Evolutionary conservation across 2,797 vertebrate genomes (phyloP), one percentile per base, ranked within the genome.

Genomic region (Argya squamiceps): DNA sequence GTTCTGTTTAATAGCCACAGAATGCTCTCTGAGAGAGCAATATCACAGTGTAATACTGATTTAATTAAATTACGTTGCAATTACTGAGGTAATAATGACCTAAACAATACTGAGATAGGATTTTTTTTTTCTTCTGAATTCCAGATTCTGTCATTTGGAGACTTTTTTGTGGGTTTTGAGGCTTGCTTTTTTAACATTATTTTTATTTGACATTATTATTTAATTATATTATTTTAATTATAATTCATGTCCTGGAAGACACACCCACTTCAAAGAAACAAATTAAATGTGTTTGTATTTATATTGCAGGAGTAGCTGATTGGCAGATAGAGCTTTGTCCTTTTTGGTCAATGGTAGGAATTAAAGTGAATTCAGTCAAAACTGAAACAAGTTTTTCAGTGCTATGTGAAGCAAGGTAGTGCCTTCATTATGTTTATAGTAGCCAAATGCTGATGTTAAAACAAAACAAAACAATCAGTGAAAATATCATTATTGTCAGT

Each of bases 91-190:
- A 80, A 64, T 59, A 50, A 55, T 20, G 17, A 58, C 36, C 19
- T 36, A 77, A 86, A 64, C 6, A 44, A 84, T 34, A 55, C 2
- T 30, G 37, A 21, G 4, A 4, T 3, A 52, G 23, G 26, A 80
- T 36, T 49, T 62, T 23, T 3, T 56, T 77, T 63, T 59, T 73
- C 63, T 60, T 22, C 32, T 86, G 15, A 84, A 16, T 36, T 67
- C 23, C 19, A 41, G 24, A 21, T 3, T 11, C 32, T 9, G 21
- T 52, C 24, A 8, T 22, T 30, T 0, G 1, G 10, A 60, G 14
- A 24, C 4, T 36, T 62, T 29, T 78, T 16, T 15, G 6, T 22
- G 43, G 2, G 2, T 26, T 68, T 32, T 26, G 4, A 1, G 2
- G 2, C 50, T 85, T 41, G 2, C 6, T 37, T 71, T 23, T 44